Conservation (phyloP, 2,113 vertebrate genomes). For the Sporophila hypoxantha region DNA sequence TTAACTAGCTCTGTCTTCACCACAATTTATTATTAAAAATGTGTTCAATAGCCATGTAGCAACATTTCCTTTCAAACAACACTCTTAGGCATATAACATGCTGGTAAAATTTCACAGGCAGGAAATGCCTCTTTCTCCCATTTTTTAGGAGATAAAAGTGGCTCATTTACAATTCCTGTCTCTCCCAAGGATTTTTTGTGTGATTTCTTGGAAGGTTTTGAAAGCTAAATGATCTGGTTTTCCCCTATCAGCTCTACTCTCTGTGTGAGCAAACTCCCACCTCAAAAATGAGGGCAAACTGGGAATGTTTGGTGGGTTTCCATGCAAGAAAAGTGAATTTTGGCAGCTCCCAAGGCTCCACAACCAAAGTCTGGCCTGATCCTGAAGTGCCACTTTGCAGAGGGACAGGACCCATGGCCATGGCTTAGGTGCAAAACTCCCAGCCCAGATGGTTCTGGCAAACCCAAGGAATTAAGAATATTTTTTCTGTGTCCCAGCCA, state of each 20-base stretch:
- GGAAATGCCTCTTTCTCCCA: conserved; percentile 6
- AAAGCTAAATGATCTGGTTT: background rate
- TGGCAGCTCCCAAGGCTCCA: background rate
- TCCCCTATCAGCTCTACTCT: background rate
- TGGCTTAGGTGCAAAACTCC: background rate
- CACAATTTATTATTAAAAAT: conserved; percentile 45
- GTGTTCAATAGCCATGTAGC: background rate
- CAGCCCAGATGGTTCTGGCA: background rate
- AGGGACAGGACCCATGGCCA: background rate
- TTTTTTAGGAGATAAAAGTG: background rate
- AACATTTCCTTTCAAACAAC: background rate
- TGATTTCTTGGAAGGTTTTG: background rate
- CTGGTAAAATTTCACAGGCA: background rate
- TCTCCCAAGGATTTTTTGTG: background rate
- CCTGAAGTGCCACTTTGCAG: background rate
- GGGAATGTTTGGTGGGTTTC: background rate
- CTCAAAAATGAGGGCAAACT: background rate
- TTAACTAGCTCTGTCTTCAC: conserved; percentile 35
- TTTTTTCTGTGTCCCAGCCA: background rate
- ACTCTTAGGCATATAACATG: background rate
- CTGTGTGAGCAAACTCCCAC: background rate
- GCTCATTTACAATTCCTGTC: background rate
- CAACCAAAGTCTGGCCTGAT: rapidly evolving
- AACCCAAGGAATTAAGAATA: background rate
- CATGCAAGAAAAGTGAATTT: background rate